Percentiles rank a stretch among this genome's conserved stretches.
phyloP scores from a whole-genome alignment of 1,140 invertebrate species.

The Leptinotarsa lineolata region DNA sequence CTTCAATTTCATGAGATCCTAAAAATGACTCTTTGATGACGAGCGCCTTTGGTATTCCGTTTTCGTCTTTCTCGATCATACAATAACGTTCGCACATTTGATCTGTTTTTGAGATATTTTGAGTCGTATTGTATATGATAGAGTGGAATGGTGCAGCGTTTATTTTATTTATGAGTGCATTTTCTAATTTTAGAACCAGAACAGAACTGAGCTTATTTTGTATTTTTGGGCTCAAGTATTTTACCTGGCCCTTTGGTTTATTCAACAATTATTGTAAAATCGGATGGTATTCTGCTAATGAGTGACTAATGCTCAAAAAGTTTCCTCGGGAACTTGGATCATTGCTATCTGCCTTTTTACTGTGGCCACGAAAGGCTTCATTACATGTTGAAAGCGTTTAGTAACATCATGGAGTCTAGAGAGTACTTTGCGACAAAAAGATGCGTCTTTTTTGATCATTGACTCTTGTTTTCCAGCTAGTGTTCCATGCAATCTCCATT shows the following conservation, averaged over 20 bases:
- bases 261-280: constrained; percentile 38
- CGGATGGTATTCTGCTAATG: constrained; percentile 38
- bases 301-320: constrained; percentile 39
- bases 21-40: constrained; percentile 14
- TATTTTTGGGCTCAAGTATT: constrained; percentile 36
- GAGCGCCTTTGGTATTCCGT: constrained; percentile 31
- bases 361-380: constrained; percentile 38
- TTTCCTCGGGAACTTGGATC: constrained; percentile 31
- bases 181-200: constrained; percentile 36
- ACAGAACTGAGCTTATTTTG: constrained; percentile 29
- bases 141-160: constrained; percentile 35
- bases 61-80: constrained; percentile 36
- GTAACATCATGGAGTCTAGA: constrained; percentile 32
- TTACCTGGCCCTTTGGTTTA: too few species aligned
- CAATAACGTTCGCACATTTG: constrained; percentile 35
- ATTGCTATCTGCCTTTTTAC: constrained; percentile 34
- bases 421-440: constrained; percentile 25
- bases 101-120: constrained; percentile 37
- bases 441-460: constrained; percentile 37
- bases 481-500: constrained; percentile 36
- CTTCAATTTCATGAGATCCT: constrained; percentile 32
- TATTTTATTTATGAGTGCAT: constrained; percentile 26
- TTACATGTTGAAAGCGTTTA: constrained; percentile 38
- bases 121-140: constrained; percentile 36
- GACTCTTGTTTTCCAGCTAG: constrained; percentile 39